Conservation (phyloP, 2,797 vertebrate genomes). For the Chrysolophus pictus region DNA sequence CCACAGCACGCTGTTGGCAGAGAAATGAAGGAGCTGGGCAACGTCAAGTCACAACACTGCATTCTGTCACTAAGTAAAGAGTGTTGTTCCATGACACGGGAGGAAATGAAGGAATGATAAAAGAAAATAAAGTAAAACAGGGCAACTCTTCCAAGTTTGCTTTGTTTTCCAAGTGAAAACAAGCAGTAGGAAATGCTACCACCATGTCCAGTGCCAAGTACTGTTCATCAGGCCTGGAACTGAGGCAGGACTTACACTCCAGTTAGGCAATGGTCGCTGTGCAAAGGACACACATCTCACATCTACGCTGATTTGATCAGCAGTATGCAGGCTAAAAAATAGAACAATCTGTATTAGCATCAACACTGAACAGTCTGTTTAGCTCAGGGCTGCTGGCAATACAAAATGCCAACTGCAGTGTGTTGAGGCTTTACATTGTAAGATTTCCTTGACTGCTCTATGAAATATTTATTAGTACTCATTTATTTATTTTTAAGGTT, state of each 20-base stretch:
- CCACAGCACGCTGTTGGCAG: neutral
- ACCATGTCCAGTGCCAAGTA: neutral
- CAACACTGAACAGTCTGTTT: neutral
- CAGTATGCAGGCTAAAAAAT: conserved; percentile 1
- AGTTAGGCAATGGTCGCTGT: neutral
- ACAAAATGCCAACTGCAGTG: neutral
- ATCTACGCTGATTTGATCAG: neutral
- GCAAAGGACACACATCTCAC: neutral
- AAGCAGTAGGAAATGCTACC: fast-evolving
- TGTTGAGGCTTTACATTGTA: neutral
- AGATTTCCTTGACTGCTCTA: neutral
- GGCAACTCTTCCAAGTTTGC: neutral
- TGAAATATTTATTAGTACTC: neutral
- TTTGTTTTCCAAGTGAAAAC: neutral
- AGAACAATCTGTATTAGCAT: neutral
- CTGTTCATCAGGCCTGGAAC: neutral
- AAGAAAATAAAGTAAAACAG: neutral
- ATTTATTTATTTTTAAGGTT: neutral
- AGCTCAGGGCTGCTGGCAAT: neutral
- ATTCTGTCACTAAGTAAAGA: neutral
- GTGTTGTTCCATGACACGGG: neutral
- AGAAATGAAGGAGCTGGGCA: neutral
- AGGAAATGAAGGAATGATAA: neutral
- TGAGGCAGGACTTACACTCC: neutral
- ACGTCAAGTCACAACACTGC: neutral